Base-by-base conservation (phyloP, 2,797 vertebrate genomes). In the Crenuchus spilurus region DNA sequence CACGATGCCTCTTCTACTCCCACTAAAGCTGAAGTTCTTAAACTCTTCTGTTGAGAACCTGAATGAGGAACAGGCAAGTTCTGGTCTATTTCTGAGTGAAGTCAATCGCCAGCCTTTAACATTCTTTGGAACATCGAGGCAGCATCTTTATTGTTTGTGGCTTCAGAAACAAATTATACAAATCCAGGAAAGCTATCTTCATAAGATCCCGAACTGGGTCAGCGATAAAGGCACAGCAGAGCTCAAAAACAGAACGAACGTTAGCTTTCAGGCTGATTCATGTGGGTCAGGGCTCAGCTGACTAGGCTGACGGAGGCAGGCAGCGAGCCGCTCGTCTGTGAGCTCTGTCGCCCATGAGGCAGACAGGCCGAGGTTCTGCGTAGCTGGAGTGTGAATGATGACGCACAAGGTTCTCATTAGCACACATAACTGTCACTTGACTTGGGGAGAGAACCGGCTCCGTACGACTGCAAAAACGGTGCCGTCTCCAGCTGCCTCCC, bases 221-320 rank as follows among this genome's bases (percentile, higher is more conserved):
- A 72, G 7, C 9, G 18, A 35, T 24, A 30, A 61, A 42, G 24
- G 55, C 46, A 57, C 60, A 52, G 28, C 41, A 13, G 26, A 42
- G 54, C 26, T 28, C 33, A 33, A 61, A 74, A 35, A 73, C 20
- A 54, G 54, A 61, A 54, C 55, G 72, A 14, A 13, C 33, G n/a
- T 42, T 37, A 52, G 35, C 33, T 33, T 54, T 79, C 16, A 28
- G 46, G 22, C 51, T 79, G 55, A 70, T 37, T 79, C 72, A 75
- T 55, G 24, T 51, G 22, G 54, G 63, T 72, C 54, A 67, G 13
- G 58, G 63, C 3, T 52, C 13, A 31, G 22, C 30, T 20, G 52
- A 26, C 52, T 10, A 18, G 22, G 48, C 16, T 28, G 37, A 57
- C 16, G 14, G 33, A 75, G 10, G 18, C 44, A 60, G 39, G 20